Percentiles rank a stretch among this genome's conserved stretches.
phyloP scores from a whole-genome alignment of 2,888 invertebrate genomes.

The Metalampra italica region DNA sequence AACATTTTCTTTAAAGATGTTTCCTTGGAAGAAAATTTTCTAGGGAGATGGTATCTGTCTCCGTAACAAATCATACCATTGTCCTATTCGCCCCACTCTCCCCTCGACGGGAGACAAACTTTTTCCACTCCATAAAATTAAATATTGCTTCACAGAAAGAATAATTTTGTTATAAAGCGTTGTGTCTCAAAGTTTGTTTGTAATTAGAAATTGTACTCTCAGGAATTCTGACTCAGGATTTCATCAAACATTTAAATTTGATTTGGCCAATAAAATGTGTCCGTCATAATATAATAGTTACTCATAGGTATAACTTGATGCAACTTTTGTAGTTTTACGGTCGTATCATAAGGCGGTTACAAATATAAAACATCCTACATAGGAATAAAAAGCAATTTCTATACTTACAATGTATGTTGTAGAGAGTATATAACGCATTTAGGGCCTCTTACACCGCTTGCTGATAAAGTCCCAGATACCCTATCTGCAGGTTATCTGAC shows the following conservation, averaged over 20 bases:
- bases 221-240: neutral
- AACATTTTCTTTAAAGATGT: slow-evolving; percentile 35
- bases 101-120: slow-evolving; percentile 18
- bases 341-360: too few relatives aligned
- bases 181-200: slow-evolving; percentile 6
- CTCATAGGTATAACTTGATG: too few relatives aligned
- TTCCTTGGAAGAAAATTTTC: slow-evolving; percentile 29
- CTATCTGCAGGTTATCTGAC: too few relatives aligned
- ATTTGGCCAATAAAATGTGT: neutral
- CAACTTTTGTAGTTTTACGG: too few relatives aligned
- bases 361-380: too few relatives aligned
- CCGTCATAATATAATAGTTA: too few relatives aligned
- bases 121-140: slow-evolving; percentile 73
- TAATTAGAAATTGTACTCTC: neutral
- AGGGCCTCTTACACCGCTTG: too few relatives aligned
- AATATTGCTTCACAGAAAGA: slow-evolving; percentile 50
- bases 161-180: slow-evolving; percentile 49
- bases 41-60: slow-evolving; percentile 44
- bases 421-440: too few relatives aligned
- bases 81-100: slow-evolving; percentile 41
- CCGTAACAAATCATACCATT: slow-evolving; percentile 66
- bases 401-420: too few relatives aligned
- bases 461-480: too few relatives aligned
- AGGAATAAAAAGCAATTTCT: too few relatives aligned
- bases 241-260: too few relatives aligned